phyloP scores from a whole-genome alignment of 2,113 vertebrate species.

The Melanocharis versteri region DNA sequence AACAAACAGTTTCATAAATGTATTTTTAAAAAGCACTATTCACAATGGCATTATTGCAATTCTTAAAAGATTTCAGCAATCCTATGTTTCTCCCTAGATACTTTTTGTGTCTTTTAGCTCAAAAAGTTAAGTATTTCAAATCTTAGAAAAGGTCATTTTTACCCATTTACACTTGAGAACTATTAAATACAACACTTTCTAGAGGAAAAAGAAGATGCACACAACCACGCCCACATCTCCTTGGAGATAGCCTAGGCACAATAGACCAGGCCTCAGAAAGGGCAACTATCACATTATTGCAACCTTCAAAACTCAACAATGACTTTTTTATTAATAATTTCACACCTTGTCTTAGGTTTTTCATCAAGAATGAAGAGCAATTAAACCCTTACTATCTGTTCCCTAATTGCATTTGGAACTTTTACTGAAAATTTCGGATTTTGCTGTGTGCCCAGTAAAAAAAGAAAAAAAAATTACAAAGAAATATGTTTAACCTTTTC shows the following conservation, averaged over 20 bases:
- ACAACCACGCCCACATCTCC: neutral
- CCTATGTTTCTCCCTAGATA: neutral
- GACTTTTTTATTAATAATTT: neutral
- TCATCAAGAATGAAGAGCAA: neutral
- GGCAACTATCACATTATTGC: neutral
- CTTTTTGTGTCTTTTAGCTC: neutral
- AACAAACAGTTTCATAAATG: neutral
- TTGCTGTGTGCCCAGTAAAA: neutral
- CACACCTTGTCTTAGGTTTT: neutral
- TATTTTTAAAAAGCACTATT: neutral
- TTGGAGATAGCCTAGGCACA: slow-evolving; percentile 3
- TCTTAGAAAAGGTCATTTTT: neutral
- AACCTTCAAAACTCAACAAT: neutral
- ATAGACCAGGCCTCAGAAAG: slow-evolving; percentile 1
- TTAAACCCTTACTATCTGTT: neutral
- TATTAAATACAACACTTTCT: neutral
- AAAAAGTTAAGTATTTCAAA: neutral
- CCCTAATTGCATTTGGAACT: neutral
- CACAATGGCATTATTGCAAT: neutral
- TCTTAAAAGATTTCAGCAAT: neutral
- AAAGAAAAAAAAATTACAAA: neutral
- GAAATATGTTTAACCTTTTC: neutral
- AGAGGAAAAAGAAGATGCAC: neutral
- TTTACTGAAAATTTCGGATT: neutral
- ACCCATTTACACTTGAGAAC: neutral